Evolutionary conservation across 2,888 invertebrate species (phyloP).

Genomic region (Bibio marci): DNA sequence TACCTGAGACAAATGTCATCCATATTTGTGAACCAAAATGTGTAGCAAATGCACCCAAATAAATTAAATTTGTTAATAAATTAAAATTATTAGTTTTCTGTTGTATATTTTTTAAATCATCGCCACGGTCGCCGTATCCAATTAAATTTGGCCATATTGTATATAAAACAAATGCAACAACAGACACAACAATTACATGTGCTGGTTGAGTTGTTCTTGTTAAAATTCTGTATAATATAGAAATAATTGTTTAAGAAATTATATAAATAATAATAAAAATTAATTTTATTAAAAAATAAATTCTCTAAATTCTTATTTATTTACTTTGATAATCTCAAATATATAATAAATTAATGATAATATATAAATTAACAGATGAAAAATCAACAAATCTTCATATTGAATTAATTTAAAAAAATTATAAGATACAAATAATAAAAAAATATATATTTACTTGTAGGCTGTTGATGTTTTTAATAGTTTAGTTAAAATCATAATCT

Average conservation of each 20-base stretch:
- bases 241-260: background rate
- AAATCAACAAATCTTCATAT: too few species aligned
- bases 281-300: conserved; percentile 6
- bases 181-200: conserved; percentile 47
- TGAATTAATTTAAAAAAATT: too few species aligned
- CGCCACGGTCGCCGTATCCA: too few species aligned
- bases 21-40: conserved; percentile 80
- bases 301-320: too few species aligned
- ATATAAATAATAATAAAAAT: conserved; percentile 8
- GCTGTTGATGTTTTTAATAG: conserved; percentile 19
- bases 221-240: conserved; percentile 40
- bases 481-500: conserved; percentile 14
- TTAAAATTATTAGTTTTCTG: conserved; percentile 16
- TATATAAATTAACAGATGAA: too few species aligned
- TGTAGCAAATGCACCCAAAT: conserved; percentile 59
- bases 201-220: conserved; percentile 61
- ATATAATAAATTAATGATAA: too few species aligned
- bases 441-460: conserved; percentile 21
- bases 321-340: too few species aligned
- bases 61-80: conserved; percentile 38
- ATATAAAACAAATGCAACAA: conserved; percentile 39
- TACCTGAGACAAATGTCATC: conserved; percentile 86
- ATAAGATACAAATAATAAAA: too few species aligned
- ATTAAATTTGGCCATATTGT: conserved; percentile 31
- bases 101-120: too few species aligned